Evolutionary conservation across 2,797 vertebrate species (phyloP).

Genomic region (Acanthis flammea): DNA sequence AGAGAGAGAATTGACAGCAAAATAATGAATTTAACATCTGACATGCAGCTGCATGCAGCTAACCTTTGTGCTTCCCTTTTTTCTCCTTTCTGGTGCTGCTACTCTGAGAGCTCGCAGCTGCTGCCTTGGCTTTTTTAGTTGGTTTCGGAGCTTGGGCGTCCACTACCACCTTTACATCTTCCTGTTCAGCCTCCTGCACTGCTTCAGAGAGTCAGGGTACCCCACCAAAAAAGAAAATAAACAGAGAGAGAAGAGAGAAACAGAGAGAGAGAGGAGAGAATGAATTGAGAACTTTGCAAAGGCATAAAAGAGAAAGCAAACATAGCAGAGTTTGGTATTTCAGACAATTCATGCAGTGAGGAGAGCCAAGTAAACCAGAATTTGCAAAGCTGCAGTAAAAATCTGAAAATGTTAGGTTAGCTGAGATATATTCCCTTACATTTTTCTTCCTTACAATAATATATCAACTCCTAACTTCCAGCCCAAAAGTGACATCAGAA

Average conservation of each 20-base stretch:
- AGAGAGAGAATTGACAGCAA: background rate
- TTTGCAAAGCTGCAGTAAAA: background rate
- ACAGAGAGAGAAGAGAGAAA: background rate
- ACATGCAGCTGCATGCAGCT: slow-evolving; percentile 72
- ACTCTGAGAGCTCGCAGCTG: slow-evolving; percentile 85
- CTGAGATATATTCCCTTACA: background rate
- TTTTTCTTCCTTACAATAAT: background rate
- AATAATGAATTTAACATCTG: background rate
- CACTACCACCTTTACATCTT: slow-evolving; percentile 84
- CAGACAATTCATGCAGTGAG: background rate
- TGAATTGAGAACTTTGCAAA: slow-evolving; percentile 19
- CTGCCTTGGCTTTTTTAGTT: slow-evolving; percentile 89
- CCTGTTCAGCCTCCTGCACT: slow-evolving; percentile 95
- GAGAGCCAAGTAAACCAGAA: background rate
- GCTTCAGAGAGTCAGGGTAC: slow-evolving; percentile 58
- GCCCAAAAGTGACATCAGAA: background rate
- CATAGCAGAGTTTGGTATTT: background rate
- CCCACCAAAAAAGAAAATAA: slow-evolving; percentile 33
- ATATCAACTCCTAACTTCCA: background rate
- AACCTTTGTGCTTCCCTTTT: slow-evolving; percentile 96
- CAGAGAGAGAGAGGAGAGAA: background rate
- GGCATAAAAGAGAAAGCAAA: slow-evolving; percentile 24
- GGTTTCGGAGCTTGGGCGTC: slow-evolving; percentile 87
- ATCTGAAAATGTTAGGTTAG: background rate
- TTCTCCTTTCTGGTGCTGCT: slow-evolving; percentile 92